A percentile compares a stretch with the other conserved stretches of the same genome.
phyloP scores from a whole-genome alignment of 2,113 vertebrate genomes.

The Neopipo cinnamomea region DNA sequence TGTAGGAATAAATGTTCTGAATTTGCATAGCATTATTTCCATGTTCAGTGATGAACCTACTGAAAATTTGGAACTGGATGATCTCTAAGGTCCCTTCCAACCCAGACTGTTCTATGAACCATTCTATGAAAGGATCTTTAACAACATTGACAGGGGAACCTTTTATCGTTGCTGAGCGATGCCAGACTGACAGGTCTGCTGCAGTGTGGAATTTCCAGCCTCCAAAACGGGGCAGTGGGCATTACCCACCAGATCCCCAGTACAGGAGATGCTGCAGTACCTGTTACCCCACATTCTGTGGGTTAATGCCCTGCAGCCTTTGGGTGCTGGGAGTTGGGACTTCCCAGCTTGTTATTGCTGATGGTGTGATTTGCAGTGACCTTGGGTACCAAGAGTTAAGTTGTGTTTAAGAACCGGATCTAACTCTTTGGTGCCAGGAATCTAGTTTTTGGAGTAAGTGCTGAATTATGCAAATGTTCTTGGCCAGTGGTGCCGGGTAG shows the following conservation, averaged over 20 bases:
- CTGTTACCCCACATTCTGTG: fast-evolving
- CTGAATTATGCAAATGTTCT: neutral
- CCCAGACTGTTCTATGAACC: neutral
- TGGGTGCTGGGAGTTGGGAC: neutral
- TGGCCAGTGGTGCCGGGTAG: neutral
- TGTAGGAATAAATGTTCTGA: neutral
- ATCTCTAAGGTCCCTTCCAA: neutral
- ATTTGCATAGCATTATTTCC: neutral
- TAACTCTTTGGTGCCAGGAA: constrained; percentile 43
- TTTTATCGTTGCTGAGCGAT: neutral
- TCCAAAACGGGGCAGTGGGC: neutral
- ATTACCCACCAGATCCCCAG: neutral
- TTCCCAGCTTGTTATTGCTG: neutral
- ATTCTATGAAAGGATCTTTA: neutral
- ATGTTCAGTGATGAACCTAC: neutral
- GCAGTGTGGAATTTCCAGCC: neutral
- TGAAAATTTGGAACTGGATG: neutral
- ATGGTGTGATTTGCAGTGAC: neutral
- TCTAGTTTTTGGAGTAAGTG: neutral
- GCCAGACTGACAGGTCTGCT: neutral
- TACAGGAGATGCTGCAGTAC: neutral
- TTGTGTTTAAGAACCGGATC: neutral
- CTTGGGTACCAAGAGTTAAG: neutral
- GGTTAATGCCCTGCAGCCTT: fast-evolving
- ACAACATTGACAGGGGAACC: neutral